A percentile compares a stretch with the other conserved stretches of the same genome.
Conservation (phyloP, 2,797 vertebrate species). For the Catostomus latipinnis region DNA sequence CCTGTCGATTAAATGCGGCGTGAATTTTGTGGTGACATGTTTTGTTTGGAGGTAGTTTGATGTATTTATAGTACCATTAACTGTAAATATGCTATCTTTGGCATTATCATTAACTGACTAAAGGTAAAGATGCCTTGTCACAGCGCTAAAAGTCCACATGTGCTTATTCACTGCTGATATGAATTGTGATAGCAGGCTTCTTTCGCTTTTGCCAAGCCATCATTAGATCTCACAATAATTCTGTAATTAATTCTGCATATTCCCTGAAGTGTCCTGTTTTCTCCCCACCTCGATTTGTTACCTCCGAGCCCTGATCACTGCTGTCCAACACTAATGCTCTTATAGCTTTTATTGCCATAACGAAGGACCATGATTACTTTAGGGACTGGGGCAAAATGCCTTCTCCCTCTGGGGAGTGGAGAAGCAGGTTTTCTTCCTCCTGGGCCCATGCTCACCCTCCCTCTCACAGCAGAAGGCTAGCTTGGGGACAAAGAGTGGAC, state of each 20-base stretch:
- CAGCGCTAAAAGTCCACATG: conserved; percentile 42
- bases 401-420: conserved; percentile 55
- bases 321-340: conserved; percentile 52
- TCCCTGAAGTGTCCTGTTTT: conserved; percentile 18
- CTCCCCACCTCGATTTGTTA: conserved; percentile 39
- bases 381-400: conserved; percentile 62
- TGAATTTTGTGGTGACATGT: background rate
- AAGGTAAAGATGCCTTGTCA: background rate
- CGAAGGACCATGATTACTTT: conserved; percentile 69
- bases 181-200: conserved; percentile 49
- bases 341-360: conserved; percentile 57
- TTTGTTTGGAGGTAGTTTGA: background rate
- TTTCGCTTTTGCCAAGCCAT: conserved; percentile 14
- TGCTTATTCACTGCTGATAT: conserved; percentile 46
- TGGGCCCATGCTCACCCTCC: conserved; percentile 49
- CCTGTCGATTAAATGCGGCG: background rate
- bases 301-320: conserved; percentile 40
- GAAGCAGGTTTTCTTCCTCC: conserved; percentile 39
- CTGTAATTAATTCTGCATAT: conserved; percentile 65
- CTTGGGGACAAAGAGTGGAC: conserved; percentile 23
- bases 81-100: background rate
- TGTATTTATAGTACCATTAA: background rate
- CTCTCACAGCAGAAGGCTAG: conserved; percentile 66
- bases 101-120: conserved; percentile 23
- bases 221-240: conserved; percentile 53